Conservation (phyloP, 2,113 vertebrate genomes). For the Plectropomus leopardus region DNA sequence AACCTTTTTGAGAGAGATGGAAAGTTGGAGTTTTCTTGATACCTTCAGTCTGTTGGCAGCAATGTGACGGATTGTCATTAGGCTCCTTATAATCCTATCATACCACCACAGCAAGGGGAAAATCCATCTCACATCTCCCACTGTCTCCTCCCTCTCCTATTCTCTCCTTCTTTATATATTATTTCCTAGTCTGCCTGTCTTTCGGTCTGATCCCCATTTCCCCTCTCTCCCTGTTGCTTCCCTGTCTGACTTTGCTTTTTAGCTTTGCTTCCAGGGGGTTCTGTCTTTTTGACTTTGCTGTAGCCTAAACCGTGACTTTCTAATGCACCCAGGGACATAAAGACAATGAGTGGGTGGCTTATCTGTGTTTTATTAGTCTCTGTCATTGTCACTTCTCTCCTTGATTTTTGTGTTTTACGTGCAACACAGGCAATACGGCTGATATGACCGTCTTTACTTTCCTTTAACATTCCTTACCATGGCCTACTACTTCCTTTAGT, state of each 20-base stretch:
- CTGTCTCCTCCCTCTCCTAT: neutral
- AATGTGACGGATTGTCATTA: conserved; percentile 31
- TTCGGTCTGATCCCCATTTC: conserved; percentile 14
- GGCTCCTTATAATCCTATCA: conserved; percentile 14
- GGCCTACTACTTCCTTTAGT: too few relatives aligned
- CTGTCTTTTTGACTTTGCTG: conserved; percentile 44
- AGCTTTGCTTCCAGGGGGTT: conserved; percentile 28
- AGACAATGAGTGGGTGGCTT: conserved; percentile 40
- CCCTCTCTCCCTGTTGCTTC: neutral
- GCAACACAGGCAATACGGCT: neutral
- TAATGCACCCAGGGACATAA: conserved; percentile 40
- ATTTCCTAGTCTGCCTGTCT: conserved; percentile 13
- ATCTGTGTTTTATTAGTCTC: conserved; percentile 50
- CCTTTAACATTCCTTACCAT: neutral
- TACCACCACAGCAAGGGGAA: neutral
- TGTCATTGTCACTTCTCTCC: conserved; percentile 8
- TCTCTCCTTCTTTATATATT: conserved; percentile 7
- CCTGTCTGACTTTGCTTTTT: conserved; percentile 1
- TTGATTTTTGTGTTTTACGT: conserved; percentile 17
- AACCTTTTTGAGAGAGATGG: neutral
- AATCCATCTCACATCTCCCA: neutral
- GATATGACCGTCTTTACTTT: neutral
- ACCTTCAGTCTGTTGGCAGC: conserved; percentile 24
- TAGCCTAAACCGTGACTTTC: conserved; percentile 47
- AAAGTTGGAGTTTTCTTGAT: neutral